Conservation (phyloP, 2,888 invertebrate genomes). For the Ornithoptera priamus region DNA sequence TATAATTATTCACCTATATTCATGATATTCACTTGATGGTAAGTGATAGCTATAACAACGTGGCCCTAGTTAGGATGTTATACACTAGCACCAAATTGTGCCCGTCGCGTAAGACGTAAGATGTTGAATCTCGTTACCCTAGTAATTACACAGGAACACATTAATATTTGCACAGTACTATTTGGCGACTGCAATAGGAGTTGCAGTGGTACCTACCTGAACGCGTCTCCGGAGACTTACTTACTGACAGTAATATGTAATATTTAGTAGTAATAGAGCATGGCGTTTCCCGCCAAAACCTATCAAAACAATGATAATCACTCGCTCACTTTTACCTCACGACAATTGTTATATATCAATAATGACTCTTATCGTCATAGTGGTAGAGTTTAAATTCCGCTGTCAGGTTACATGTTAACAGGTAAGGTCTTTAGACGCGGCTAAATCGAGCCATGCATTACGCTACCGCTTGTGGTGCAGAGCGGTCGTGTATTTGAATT, state of each 20-base stretch:
- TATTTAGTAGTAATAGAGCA: constrained; percentile 8
- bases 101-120: no score
- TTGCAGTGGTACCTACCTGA: no score
- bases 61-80: no score
- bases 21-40: no score
- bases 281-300: constrained; percentile 23
- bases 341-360: neutral
- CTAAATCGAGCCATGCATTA: constrained; percentile 33
- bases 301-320: constrained; percentile 9
- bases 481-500: constrained; percentile 31
- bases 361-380: neutral
- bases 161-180: no score
- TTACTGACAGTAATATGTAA: neutral
- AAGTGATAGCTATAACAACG: no score
- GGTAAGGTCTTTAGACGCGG: constrained; percentile 21
- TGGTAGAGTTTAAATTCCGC: neutral
- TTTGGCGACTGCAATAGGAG: no score
- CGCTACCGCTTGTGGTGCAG: constrained; percentile 30
- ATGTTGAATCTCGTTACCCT: no score
- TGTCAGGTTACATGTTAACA: neutral
- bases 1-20: no score
- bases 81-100: no score
- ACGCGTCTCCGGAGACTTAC: no score
- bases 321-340: constrained; percentile 27
- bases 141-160: no score